A percentile compares a stretch with the other conserved stretches of the same genome.
Evolutionary conservation across 2,888 invertebrate species (phyloP).

Genomic region (Cantharis nigra): DNA sequence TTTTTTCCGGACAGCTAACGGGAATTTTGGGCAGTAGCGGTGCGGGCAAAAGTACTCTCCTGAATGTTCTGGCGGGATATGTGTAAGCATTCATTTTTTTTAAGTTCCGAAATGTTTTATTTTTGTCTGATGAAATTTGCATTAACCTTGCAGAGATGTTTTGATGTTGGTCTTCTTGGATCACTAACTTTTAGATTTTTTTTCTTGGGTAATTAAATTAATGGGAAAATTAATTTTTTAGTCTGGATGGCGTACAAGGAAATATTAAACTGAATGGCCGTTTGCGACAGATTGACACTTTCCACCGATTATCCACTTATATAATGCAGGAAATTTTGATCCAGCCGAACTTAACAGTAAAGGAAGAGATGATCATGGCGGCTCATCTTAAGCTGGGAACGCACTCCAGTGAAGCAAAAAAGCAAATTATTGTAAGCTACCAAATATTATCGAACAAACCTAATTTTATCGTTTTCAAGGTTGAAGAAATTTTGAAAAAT

Average conservation of each 20-base stretch:
- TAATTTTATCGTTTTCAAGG: constrained; percentile 54
- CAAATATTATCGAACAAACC: too few relatives aligned
- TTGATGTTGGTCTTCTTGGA: neutral
- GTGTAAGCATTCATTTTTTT: constrained; percentile 6
- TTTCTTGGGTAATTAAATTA: too few relatives aligned
- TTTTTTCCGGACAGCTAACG: constrained; percentile 18
- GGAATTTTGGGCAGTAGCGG: constrained; percentile 25
- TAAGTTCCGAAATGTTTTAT: too few relatives aligned
- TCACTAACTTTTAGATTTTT: neutral
- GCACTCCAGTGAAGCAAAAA: constrained; percentile 1
- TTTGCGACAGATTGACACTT: constrained; percentile 67
- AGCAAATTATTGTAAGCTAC: neutral
- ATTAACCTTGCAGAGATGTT: neutral
- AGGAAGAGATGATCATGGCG: constrained; percentile 75
- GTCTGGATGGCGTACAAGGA: constrained; percentile 66
- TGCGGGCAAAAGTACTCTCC: constrained; percentile 24
- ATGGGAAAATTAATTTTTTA: neutral
- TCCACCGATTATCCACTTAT: constrained; percentile 77
- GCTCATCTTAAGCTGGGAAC: constrained; percentile 75
- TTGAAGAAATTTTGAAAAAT: constrained; percentile 73
- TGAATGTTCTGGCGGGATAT: constrained; percentile 24
- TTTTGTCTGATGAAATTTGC: neutral
- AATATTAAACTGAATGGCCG: constrained; percentile 71
- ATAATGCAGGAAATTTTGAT: constrained; percentile 81
- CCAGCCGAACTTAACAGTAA: constrained; percentile 72